Base-by-base conservation (phyloP, 1,140 invertebrate species). In the Phymorhynchus buccinoides region DNA sequence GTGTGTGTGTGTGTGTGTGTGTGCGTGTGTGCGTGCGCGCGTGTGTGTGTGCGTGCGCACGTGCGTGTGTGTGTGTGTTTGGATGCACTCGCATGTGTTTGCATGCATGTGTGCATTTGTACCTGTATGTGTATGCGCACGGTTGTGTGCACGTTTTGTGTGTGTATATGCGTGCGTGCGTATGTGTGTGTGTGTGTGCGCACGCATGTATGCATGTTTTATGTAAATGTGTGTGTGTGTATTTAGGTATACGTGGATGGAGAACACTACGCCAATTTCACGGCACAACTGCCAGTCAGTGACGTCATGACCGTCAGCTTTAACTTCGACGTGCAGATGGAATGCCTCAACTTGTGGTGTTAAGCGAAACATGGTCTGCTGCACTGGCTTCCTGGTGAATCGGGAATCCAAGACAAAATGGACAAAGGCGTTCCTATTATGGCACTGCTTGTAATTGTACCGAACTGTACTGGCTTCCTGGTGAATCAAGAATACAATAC, bases 11-110 rank as follows among this genome's bases (percentile, higher is more conserved):
- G 7, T 71, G n/a, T n/a, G 66, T 71, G 66, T 71, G 66, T 71
- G 66, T 71, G 66, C n/a, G 66, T 71, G 66, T 71, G 66, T 71
- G 66, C n/a, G 66, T 35, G 66, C n/a, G 66, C 27, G 52, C 27
- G 52, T 27, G 52, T 56, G 52, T 27, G 52, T 56, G 52, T 27
- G 52, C 27, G 52, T 27, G 52, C 27, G 52, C 52, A 27, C 27
- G 52, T 27, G 52, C 27, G 52, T 27, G 52, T 56, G 52, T 27
- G 52, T 56, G 52, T 27, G 66, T 37, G 30, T 35, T 3, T 37
- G 30, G 3, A 22, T 75, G 71, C 14, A 22, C 37, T 30, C 30
- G 71, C 37, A 35, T 22, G 71, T 75, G 71, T 22, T 30, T 75
- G 71, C 37, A 35, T 71, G 66, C 30, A 35, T 75, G 71, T 39